Evolutionary conservation across 2,888 invertebrate genomes (phyloP).

Genomic region (Eupithecia centaureata): DNA sequence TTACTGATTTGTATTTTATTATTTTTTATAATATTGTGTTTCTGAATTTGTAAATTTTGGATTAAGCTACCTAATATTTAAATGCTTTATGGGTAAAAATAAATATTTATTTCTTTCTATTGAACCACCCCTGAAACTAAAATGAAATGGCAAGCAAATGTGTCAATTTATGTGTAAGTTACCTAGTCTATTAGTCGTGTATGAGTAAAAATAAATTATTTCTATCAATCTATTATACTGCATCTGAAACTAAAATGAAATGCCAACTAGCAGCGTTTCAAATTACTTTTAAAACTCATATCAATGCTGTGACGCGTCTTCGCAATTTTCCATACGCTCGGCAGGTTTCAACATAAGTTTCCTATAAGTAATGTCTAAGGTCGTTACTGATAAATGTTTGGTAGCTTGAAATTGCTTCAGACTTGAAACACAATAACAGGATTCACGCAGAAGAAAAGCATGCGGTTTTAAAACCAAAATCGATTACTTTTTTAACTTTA

Average conservation of each 20-base stretch:
- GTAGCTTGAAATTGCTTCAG: constrained; percentile 52
- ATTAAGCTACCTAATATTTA: no score
- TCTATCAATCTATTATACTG: background rate
- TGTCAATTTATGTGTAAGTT: no score
- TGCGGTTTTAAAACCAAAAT: background rate
- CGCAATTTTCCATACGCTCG: constrained; percentile 37
- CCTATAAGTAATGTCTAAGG: constrained; percentile 50
- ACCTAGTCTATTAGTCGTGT: no score
- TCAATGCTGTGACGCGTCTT: constrained; percentile 26
- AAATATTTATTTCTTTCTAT: no score
- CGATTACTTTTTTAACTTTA: no score
- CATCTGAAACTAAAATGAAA: constrained; percentile 15
- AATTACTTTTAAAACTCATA: constrained; percentile 29
- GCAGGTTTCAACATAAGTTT: constrained; percentile 47
- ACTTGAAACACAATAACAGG: constrained; percentile 31
- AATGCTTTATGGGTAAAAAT: no score
- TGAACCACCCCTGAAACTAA: no score
- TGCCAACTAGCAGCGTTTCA: constrained; percentile 20
- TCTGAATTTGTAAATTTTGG: no score
- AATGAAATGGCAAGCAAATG: no score
- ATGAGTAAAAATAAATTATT: no score
- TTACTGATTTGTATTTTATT: no score
- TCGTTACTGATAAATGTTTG: constrained; percentile 65
- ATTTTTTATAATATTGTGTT: no score
- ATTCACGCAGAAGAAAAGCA: constrained; percentile 15